Conservation (phyloP, 2,113 vertebrate genomes). For the Erythrocercus mccallii region DNA sequence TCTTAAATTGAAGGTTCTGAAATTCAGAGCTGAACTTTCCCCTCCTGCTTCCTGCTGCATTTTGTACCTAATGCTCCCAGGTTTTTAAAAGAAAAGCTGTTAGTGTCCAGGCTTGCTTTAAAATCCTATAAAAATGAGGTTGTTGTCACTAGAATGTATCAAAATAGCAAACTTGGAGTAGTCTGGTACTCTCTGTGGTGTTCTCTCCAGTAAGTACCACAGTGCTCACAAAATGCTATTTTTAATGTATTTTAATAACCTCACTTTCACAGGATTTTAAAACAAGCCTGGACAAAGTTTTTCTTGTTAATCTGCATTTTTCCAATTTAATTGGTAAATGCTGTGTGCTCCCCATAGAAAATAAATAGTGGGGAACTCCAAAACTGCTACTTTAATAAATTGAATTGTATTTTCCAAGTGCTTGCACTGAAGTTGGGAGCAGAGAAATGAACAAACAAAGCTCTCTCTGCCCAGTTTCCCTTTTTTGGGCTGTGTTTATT, state of each 20-base stretch:
- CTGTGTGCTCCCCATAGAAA: accelerated
- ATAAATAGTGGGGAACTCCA: accelerated
- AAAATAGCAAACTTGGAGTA: neutral
- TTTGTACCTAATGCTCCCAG: accelerated
- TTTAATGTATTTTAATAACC: neutral
- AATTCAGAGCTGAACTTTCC: neutral
- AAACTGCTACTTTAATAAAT: accelerated
- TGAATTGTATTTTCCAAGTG: accelerated
- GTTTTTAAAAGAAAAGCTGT: neutral
- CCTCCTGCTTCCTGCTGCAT: neutral
- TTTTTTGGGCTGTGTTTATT: accelerated
- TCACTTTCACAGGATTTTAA: neutral
- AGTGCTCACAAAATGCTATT: neutral
- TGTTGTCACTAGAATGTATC: neutral
- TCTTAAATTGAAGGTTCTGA: neutral
- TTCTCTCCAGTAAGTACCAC: neutral
- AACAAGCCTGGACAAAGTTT: neutral
- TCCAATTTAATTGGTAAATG: accelerated
- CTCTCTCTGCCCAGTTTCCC: neutral
- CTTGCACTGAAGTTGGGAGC: neutral
- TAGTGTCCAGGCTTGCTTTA: neutral
- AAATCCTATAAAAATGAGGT: neutral
- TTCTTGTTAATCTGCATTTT: neutral
- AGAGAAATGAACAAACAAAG: accelerated
- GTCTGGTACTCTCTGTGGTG: neutral